phyloP scores from a whole-genome alignment of 1,140 invertebrate species.

The Hylyphantes graminicola region DNA sequence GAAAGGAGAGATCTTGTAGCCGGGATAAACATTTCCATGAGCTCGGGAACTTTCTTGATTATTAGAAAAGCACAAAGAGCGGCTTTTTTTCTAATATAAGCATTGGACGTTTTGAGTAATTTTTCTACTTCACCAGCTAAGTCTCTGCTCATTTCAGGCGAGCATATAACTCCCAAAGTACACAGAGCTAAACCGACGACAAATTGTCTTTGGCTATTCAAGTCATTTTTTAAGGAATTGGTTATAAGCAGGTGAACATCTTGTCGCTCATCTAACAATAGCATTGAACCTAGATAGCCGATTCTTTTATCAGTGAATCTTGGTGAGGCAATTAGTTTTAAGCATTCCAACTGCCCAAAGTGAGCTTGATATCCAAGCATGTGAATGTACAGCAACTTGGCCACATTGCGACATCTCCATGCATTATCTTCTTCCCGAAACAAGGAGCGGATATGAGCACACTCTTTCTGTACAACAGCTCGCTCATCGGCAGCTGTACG shows the following conservation, averaged over 20 bases:
- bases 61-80: conserved; percentile 97
- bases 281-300: conserved; percentile 98
- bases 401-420: conserved; percentile 98
- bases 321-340: conserved; percentile 96
- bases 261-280: conserved; percentile 95
- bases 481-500: conserved; percentile 97
- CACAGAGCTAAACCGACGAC: conserved; percentile 96
- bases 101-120: conserved; percentile 97
- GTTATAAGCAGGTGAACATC: conserved; percentile 99
- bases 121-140: conserved; percentile 96
- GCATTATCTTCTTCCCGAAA: conserved; percentile 98
- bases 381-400: conserved; percentile 98
- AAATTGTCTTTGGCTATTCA: conserved; percentile 97
- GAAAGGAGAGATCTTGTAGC: conserved; percentile 93
- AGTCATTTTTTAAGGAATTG: conserved; percentile 98
- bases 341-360: conserved; percentile 98
- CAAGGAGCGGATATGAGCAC: conserved; percentile 96
- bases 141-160: conserved; percentile 98
- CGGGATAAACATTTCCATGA: conserved; percentile 99
- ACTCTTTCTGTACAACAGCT: conserved; percentile 98
- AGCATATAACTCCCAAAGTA: conserved; percentile 98
- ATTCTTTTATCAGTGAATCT: conserved; percentile 99
- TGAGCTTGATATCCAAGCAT: conserved; percentile 99
- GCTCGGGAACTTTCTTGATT: conserved; percentile 94
- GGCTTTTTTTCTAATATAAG: conserved; percentile 94